Percentiles rank a stretch among this genome's conserved stretches.
Conservation (phyloP, 2,888 invertebrate genomes). For the Loripinus fragilis region DNA sequence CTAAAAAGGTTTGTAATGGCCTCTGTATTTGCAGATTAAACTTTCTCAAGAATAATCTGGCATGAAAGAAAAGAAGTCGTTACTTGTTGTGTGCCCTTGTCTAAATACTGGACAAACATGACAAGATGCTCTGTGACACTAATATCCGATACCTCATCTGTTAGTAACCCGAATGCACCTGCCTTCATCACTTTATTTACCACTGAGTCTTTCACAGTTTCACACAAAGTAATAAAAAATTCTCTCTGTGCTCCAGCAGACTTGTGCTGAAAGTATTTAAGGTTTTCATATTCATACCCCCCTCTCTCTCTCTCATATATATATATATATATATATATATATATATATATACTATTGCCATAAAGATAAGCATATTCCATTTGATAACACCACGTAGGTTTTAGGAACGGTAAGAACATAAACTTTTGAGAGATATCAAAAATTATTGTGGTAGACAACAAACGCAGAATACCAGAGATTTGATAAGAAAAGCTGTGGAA, state of each 20-base stretch:
- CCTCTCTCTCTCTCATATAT: no score
- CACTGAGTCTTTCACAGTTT: conserved; percentile 20
- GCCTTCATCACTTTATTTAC: conserved; percentile 25
- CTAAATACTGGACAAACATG: conserved; percentile 39
- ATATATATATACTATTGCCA: no score
- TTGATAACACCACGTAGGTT: no score
- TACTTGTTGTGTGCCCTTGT: conserved; percentile 14
- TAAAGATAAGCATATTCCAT: no score
- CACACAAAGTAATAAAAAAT: conserved; percentile 31
- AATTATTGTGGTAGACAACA: no score
- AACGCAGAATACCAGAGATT: no score
- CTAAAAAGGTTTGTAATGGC: conserved; percentile 27
- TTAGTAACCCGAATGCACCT: conserved; percentile 30
- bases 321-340: no score
- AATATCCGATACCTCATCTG: conserved; percentile 42
- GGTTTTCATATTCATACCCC: conserved; percentile 20
- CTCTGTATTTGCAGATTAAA: conserved; percentile 31
- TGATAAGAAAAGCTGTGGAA: no score
- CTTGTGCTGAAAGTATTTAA: conserved; percentile 43
- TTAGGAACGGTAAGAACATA: no score
- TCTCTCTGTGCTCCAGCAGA: conserved; percentile 30
- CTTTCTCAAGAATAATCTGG: conserved; percentile 31
- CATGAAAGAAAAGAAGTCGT: conserved; percentile 36
- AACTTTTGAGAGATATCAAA: no score
- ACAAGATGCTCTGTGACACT: conserved; percentile 38